Evolutionary conservation across 2,888 invertebrate genomes (phyloP).

Genomic region (Anticlea derivata): DNA sequence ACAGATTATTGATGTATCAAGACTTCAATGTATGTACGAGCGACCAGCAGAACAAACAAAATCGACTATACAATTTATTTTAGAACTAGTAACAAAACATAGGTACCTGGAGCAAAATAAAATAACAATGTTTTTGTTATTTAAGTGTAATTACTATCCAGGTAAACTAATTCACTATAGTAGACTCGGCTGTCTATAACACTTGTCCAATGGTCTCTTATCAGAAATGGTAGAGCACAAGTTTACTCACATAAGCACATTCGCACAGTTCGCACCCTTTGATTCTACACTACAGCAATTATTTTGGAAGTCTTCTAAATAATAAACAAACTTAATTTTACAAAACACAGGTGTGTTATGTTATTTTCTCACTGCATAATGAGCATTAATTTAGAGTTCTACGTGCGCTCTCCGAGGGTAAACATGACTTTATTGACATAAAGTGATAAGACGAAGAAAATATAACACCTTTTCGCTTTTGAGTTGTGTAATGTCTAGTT

Average conservation of each 20-base stretch:
- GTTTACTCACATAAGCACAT: slow-evolving; percentile 42
- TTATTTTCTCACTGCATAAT: slow-evolving; percentile 8
- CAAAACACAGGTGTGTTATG: not conserved
- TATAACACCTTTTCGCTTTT: slow-evolving; percentile 14
- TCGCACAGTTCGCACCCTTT: slow-evolving; percentile 22
- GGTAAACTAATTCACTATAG: slow-evolving; percentile 2
- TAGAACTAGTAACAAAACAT: not conserved
- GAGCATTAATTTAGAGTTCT: slow-evolving; percentile 20
- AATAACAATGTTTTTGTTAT: not conserved
- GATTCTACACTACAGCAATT: not conserved
- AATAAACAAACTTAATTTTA: not conserved
- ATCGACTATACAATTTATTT: no score
- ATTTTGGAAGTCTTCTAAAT: not conserved
- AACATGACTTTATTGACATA: slow-evolving; percentile 28
- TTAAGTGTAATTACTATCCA: no score
- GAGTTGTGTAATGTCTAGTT: slow-evolving; percentile 28
- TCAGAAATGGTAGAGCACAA: slow-evolving; percentile 6
- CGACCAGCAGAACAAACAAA: not conserved
- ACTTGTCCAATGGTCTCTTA: slow-evolving; percentile 9
- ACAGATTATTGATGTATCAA: slow-evolving; percentile 10
- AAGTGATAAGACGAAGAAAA: slow-evolving; percentile 28
- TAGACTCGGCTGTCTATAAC: not conserved
- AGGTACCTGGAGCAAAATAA: not conserved
- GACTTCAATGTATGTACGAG: not conserved
- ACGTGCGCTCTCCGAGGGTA: slow-evolving; percentile 20